Base-by-base conservation (phyloP, 2,888 invertebrate species). In the Cheilosia soror region DNA sequence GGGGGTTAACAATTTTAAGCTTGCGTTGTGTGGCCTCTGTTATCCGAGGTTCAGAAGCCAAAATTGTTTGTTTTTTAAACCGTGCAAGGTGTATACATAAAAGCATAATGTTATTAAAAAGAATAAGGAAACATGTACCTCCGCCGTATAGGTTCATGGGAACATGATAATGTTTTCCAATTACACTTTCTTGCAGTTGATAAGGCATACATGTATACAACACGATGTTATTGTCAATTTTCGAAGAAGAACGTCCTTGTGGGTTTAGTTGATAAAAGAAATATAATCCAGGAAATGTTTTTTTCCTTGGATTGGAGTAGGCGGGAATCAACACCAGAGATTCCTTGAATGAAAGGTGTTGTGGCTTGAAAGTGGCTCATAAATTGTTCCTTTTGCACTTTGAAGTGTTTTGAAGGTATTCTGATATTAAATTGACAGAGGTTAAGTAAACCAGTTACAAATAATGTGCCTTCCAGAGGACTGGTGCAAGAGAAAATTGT, bases 111-210 rank as follows among this genome's bases (percentile, higher is more conserved):
- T 55, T 33, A 33, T 63, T 44, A 63, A 63, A 53, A 73, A 20
- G 33, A 65, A 62, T 44, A 15, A 27, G 25, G 33, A 27, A 27
- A 33, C 47, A 49, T 49, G 51, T 42, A 33, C 44, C 5, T 13
- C 1, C 4, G 42, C 11, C 6, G 29, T 7, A 20, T 20, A 20
- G 20, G 20, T 20, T 1, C 20, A 20, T 20, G 2, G 20, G 27
- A 62, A 55, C 53, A 53, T 15, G 55, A 63, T 42, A 29, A 47
- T 55, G 55, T 47, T 55, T 73, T 47, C 33, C 55, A 47, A 73
- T 65, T 63, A 65, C 25, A 53, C 13, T 73, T 42, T 33, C 55
- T 4, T 55, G 55, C 63, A 73, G 55, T 55, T 65, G 62, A 62
- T 53, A 62, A 44, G 27, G 58, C 71, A 11, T n/a, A 5, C 13